Base-by-base conservation (phyloP, 2,113 vertebrate species). In the Lampris megalopsis region DNA sequence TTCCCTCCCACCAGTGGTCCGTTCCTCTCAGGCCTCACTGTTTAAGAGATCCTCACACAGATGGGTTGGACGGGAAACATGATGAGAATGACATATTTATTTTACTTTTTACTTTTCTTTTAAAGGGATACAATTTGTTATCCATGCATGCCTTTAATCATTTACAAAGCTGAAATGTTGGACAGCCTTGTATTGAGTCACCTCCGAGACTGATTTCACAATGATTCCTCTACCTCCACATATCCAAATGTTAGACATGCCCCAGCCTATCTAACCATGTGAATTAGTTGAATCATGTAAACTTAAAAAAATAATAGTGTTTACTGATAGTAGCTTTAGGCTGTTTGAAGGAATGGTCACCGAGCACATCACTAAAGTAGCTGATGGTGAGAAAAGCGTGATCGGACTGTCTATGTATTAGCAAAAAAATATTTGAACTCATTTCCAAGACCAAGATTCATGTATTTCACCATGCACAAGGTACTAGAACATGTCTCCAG, bases 11-110 rank as follows among this genome's bases (percentile, higher is more conserved):
- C 78, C 54, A 3, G 68, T 73, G 52, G 24, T 45, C 37, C 10
- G 64, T 62, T 59, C 54, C 0, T 4, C 9, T 1, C 0, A 68
- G 60, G 68, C 54, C 73, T 9, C 3, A 10, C 8, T 53, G 13
- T 56, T 53, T 36, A 83, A 40, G 47, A 62, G 3, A 83, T 64
- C 73, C 52, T 87, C 84, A 86, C 75, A 87, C 41, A 9, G 24
- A 79, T 8, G 63, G 59, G 75, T 58, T 50, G 41, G 65, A 68
- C 59, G 56, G 58, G 72, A 75, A 74, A 73, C n/a, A 74, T 77
- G 71, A 77, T 83, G 70, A 75, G 71, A 71, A 73, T 37, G 60
- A 45, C 3, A 43, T 67, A 79, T 75, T 72, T 63, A 53, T 53
- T 53, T 53, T 53, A 13, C 11, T 10, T 77, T 73, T 70, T 48